phyloP scores from a whole-genome alignment of 2,797 vertebrate species.

The Mus minutoides region DNA sequence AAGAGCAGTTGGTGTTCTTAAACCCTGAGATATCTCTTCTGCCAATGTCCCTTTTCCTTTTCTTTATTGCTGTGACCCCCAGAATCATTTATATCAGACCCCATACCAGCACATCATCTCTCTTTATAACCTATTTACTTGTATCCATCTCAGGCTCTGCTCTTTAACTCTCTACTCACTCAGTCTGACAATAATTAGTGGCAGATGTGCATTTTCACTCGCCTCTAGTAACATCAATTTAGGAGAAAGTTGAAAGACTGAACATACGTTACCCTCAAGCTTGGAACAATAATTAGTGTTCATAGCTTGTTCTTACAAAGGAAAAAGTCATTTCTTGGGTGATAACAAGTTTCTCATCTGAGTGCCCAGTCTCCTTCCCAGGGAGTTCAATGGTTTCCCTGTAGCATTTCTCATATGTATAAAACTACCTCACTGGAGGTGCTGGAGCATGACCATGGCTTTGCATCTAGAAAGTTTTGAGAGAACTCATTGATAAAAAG shows the following conservation, averaged over 20 bases:
- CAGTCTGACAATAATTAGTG: not conserved
- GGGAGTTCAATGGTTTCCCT: not conserved
- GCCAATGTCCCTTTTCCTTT: not conserved
- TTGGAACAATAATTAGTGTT: not conserved
- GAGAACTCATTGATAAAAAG: not conserved
- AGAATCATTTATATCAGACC: rapidly evolving
- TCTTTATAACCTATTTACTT: not conserved
- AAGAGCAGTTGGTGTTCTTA: too few species aligned
- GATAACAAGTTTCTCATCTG: not conserved
- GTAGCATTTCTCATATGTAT: not conserved
- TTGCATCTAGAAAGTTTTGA: not conserved
- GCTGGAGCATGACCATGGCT: not conserved
- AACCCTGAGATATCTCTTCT: too few species aligned
- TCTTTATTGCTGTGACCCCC: not conserved
- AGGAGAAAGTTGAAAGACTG: too few species aligned
- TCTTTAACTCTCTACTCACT: not conserved
- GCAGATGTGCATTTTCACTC: not conserved
- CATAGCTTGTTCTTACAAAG: not conserved
- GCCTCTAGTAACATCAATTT: not conserved
- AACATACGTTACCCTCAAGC: not conserved
- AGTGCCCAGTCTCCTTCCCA: not conserved
- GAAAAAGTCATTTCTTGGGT: not conserved
- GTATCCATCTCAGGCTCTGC: too few species aligned
- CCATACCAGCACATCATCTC: not conserved
- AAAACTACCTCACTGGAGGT: not conserved